A percentile compares a stretch with the other conserved stretches of the same genome.
Conservation (phyloP, 23 tunicate species). For the Pegea sp. region DNA sequence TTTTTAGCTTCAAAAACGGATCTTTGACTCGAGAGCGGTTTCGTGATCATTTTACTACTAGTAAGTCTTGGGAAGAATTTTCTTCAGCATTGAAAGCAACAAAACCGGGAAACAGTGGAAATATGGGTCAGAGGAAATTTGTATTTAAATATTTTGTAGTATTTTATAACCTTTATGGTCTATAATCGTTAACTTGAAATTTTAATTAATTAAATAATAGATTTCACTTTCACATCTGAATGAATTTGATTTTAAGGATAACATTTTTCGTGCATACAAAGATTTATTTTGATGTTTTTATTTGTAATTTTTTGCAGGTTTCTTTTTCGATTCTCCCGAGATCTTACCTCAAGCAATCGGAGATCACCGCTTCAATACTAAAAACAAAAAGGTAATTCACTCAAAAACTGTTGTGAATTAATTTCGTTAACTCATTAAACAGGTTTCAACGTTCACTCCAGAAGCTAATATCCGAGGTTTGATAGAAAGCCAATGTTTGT, state of each 20-base stretch:
- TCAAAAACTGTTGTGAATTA: constrained; percentile 1
- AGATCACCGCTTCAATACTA: constrained; percentile 21
- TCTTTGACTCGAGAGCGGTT: constrained; percentile 66
- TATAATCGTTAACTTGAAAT: background rate
- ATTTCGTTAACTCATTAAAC: background rate
- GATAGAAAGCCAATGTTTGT: constrained; percentile 68
- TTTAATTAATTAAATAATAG: too few species aligned
- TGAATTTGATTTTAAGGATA: background rate
- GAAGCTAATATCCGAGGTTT: constrained; percentile 43
- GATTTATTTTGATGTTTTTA: constrained; percentile 67
- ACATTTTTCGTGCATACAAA: constrained; percentile 9
- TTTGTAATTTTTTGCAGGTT: background rate
- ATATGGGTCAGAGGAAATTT: constrained; percentile 21
- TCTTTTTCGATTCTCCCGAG: constrained; percentile 9
- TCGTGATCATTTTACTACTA: constrained; percentile 20
- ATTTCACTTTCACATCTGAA: too few species aligned
- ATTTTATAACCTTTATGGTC: background rate
- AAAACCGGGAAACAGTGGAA: constrained; percentile 29
- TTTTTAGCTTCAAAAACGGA: constrained; percentile 70
- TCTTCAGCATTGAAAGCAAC: constrained; percentile 29
- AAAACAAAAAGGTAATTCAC: constrained; percentile 8
- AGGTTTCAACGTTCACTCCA: constrained; percentile 25
- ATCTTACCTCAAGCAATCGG: constrained; percentile 48
- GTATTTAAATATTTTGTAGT: background rate
- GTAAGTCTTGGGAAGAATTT: constrained; percentile 49